A percentile compares a stretch with the other conserved stretches of the same genome.
These are phyloP conservation scores for Diabrotica undecimpunctata DNA, from an alignment of 1,140 invertebrate genomes.

Conservation along the genomic window DNA sequence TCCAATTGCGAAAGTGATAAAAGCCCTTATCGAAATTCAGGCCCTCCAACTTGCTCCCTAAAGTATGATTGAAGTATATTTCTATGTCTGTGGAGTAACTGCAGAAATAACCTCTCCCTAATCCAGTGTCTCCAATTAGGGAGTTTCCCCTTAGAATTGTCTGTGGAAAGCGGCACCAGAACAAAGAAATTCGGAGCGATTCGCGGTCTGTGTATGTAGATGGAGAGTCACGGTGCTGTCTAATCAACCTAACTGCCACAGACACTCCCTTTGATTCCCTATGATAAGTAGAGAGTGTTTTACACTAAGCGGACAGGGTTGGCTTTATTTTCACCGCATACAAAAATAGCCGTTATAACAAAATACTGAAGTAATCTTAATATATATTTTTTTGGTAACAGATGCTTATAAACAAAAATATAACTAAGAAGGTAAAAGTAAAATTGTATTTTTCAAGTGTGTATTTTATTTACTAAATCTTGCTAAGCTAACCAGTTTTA, in stretches of 20 bases:
- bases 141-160: not conserved
- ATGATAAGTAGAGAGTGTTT: too few relatives aligned
- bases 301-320: not conserved
- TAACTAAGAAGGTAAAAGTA: too few relatives aligned
- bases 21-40: not conserved
- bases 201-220: not conserved
- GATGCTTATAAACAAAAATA: too few relatives aligned
- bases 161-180: too few relatives aligned
- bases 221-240: not conserved
- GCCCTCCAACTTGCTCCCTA: not conserved
- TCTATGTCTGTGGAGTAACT: not conserved
- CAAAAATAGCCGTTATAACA: not conserved
- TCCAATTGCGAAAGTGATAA: not conserved
- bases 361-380: too few relatives aligned
- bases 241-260: not conserved
- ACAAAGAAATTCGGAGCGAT: not conserved
- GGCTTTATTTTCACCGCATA: not conserved
- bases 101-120: not conserved
- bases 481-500: too few relatives aligned
- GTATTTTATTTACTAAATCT: too few relatives aligned
- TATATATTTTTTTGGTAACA: too few relatives aligned
- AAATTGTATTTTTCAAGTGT: too few relatives aligned
- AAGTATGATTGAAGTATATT: slow-evolving; percentile 3
- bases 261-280: not conserved
- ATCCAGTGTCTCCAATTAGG: not conserved